Percentiles rank a stretch among this genome's conserved stretches.
Conservation (phyloP, 2,113 vertebrate species). For the Cranoglanis bouderius region DNA sequence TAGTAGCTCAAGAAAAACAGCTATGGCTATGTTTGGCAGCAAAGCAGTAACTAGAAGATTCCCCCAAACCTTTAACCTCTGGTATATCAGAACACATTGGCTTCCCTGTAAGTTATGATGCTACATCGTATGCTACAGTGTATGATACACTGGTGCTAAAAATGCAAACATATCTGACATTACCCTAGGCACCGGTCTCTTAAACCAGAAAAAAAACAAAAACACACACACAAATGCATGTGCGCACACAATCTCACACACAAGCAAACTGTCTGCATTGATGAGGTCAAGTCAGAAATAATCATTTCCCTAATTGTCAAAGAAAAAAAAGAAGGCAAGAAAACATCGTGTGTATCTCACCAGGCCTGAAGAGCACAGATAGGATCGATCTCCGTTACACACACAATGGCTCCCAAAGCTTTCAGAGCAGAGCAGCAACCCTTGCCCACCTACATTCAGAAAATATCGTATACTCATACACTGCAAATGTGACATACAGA, state of each 20-base stretch:
- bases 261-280: neutral
- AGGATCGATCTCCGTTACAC: slow-evolving; percentile 96
- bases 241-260: no score
- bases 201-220: no score
- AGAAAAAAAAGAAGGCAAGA: no score
- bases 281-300: neutral
- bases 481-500: neutral
- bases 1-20: neutral
- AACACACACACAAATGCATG: no score
- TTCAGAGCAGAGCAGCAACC: slow-evolving; percentile 97
- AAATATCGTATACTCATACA: neutral
- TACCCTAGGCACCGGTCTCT: no score
- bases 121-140: no score
- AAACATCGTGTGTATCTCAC: slow-evolving; percentile 74
- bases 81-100: neutral
- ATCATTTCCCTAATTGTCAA: neutral
- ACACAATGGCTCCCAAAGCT: slow-evolving; percentile 92
- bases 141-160: no score
- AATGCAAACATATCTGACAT: no score
- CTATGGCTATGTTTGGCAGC: neutral
- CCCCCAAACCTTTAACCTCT: neutral
- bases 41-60: neutral
- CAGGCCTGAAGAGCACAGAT: slow-evolving; percentile 97
- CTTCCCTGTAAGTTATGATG: no score
- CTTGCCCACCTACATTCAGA: slow-evolving; percentile 85